Evolutionary conservation across 2,797 vertebrate genomes (phyloP), one percentile per base, ranked within the genome.

Genomic region (Enteromius mattozi): DNA sequence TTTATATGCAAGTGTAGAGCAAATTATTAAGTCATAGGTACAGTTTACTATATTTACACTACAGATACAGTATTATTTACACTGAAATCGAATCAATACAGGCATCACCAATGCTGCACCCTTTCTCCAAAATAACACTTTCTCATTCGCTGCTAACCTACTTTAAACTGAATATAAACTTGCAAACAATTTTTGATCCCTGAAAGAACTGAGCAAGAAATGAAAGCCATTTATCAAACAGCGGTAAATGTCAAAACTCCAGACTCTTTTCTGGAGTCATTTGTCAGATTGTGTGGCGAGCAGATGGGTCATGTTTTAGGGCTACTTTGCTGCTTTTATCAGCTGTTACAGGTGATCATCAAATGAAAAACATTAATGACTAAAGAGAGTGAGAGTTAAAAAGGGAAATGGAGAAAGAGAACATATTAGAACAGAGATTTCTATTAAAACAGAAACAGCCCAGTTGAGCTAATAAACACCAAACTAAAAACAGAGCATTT

Each of bases 221-320:
- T 83, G 49, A 83, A 83, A 83, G 82, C 7, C 82, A 78, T 83
- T 83, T 69, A 78, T 83, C 74, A 69, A 33, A 17, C 12, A 78
- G 82, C 2, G 17, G 42, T 77, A 83, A 78, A 78, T 83, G 82
- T 83, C 74, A 83, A 78, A 83, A 76, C 81, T 68, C 45, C 45
- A 77, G 49, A 83, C 63, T 68, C 47, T 69, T 75, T 82, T 83
- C 81, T 83, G 49, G 63, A 78, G 74, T 47, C 35, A 78, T 83
- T 69, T 83, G 35, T 69, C 61, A 30, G 71, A 68, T 69, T 83
- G 74, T 1, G 8, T 69, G 74, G 74, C 30, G 49, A 35, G 74
- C 75, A 78, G 74, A 83, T 83, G 49, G 63, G 74, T 78, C 74
- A 78, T 66, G 63, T 69, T 83, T 83, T 45, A 56, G 12, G 47